phyloP scores from a whole-genome alignment of 2,888 invertebrate species.

The Drosophila koepferae region DNA sequence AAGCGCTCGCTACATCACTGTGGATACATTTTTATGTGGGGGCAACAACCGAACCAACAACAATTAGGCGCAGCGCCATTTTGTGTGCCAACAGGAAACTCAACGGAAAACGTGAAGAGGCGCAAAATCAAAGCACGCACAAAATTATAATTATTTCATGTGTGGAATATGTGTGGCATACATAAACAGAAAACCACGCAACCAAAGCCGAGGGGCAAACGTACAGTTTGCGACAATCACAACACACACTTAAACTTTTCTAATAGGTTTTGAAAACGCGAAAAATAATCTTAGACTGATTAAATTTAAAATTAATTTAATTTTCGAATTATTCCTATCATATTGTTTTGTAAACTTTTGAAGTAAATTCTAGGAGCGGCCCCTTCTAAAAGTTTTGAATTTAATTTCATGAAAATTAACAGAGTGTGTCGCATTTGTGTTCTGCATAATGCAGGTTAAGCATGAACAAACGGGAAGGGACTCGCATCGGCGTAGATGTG shows the following conservation, averaged over 20 bases:
- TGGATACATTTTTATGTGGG: constrained; percentile 38
- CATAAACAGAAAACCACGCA: constrained; percentile 50
- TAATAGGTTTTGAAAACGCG: no score
- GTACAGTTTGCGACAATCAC: constrained; percentile 15
- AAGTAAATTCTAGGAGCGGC: constrained; percentile 13
- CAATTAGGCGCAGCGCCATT: constrained; percentile 46
- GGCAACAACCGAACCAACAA: constrained; percentile 24
- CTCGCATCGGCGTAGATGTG: constrained; percentile 16
- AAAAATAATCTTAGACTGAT: neutral
- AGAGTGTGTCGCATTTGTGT: constrained; percentile 64
- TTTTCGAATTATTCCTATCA: neutral
- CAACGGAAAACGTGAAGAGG: constrained; percentile 69
- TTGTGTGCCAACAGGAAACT: constrained; percentile 58
- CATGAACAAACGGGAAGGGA: constrained; percentile 13
- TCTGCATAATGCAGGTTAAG: constrained; percentile 61
- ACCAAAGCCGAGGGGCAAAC: constrained; percentile 34
- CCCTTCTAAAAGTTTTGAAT: constrained; percentile 36
- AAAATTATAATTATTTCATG: constrained; percentile 77
- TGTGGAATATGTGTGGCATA: constrained; percentile 65
- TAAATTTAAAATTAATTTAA: neutral
- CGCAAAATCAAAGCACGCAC: constrained; percentile 74
- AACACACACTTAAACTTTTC: neutral
- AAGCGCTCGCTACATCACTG: constrained; percentile 35
- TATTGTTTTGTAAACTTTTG: neutral
- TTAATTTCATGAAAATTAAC: constrained; percentile 72